Percentiles rank a stretch among this genome's conserved stretches.
These are phyloP conservation scores for Meteorus colon DNA, from an alignment of 2,888 invertebrate genomes.

Conservation along the genomic window DNA sequence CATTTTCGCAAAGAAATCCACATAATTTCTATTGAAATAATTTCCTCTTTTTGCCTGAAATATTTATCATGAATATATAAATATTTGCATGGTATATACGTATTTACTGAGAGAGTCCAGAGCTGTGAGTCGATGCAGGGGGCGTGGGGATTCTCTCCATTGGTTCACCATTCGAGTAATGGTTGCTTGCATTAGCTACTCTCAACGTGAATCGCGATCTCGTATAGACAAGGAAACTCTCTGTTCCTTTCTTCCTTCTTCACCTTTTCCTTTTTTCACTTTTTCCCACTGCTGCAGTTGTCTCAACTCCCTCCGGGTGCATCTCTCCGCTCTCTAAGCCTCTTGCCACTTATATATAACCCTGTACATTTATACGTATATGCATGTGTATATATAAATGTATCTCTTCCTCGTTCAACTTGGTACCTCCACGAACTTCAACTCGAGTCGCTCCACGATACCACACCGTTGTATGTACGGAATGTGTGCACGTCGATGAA, in stretches of 20 bases:
- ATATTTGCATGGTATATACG: constrained; percentile 68
- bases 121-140: constrained; percentile 63
- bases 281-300: constrained; percentile 14
- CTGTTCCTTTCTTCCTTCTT: constrained; percentile 30
- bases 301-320: constrained; percentile 41
- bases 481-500: constrained; percentile 30
- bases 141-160: constrained; percentile 73
- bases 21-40: not conserved
- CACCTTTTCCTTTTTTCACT: constrained; percentile 26
- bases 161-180: constrained; percentile 72
- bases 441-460: not conserved
- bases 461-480: constrained; percentile 13
- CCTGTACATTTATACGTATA: not conserved
- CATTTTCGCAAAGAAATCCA: too few species aligned
- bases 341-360: not conserved
- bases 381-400: not conserved
- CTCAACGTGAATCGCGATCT: constrained; percentile 51
- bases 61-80: constrained; percentile 6
- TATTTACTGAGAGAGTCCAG: constrained; percentile 41
- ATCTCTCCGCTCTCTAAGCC: not conserved
- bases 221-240: constrained; percentile 44
- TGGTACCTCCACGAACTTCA: constrained; percentile 8
- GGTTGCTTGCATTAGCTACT: constrained; percentile 72
- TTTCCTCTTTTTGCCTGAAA: not conserved
- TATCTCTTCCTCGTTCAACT: constrained; percentile 27